These are phyloP conservation scores for Automeris io DNA, from an alignment of 2,888 invertebrate species.

Conservation along the genomic window DNA sequence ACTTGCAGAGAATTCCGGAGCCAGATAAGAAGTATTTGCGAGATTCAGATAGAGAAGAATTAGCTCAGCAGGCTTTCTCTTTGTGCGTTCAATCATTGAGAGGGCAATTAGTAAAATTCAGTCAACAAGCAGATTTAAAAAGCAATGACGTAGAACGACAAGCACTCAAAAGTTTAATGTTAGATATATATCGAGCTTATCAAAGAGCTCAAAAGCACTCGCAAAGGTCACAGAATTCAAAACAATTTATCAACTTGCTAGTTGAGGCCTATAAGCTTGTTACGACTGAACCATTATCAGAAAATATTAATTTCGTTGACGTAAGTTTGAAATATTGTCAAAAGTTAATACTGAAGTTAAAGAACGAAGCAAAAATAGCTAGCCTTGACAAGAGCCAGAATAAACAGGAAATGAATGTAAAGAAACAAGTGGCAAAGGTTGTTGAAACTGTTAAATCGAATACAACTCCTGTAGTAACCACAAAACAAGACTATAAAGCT, in stretches of 20 bases:
- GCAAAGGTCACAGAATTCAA: conserved; percentile 77
- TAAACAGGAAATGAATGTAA: too few relatives aligned
- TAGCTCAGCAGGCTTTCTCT: conserved; percentile 87
- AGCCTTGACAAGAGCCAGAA: conserved; percentile 53
- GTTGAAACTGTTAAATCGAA: conserved; percentile 31
- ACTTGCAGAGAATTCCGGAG: conserved; percentile 88
- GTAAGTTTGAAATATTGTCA: conserved; percentile 84
- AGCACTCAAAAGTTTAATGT: conserved; percentile 67
- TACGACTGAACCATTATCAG: conserved; percentile 77
- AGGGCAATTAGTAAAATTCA: conserved; percentile 76
- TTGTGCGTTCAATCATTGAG: conserved; percentile 83
- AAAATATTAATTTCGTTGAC: conserved; percentile 80
- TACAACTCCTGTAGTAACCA: conserved; percentile 16
- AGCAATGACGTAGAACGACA: conserved; percentile 65
- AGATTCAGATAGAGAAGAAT: conserved; percentile 88
- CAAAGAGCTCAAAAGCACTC: conserved; percentile 81
- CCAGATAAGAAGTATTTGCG: conserved; percentile 92
- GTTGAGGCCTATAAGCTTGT: conserved; percentile 83
- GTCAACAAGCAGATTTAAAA: conserved; percentile 63
- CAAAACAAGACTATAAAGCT: conserved; percentile 38
- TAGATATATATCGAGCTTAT: conserved; percentile 81
- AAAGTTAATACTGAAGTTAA: conserved; percentile 76
- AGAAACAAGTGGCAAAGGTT: conserved; percentile 47
- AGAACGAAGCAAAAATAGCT: conserved; percentile 67
- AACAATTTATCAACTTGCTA: conserved; percentile 80